A percentile compares a stretch with the other conserved stretches of the same genome.
Evolutionary conservation across 2,888 invertebrate species (phyloP).

Genomic region (Thereva unica): DNA sequence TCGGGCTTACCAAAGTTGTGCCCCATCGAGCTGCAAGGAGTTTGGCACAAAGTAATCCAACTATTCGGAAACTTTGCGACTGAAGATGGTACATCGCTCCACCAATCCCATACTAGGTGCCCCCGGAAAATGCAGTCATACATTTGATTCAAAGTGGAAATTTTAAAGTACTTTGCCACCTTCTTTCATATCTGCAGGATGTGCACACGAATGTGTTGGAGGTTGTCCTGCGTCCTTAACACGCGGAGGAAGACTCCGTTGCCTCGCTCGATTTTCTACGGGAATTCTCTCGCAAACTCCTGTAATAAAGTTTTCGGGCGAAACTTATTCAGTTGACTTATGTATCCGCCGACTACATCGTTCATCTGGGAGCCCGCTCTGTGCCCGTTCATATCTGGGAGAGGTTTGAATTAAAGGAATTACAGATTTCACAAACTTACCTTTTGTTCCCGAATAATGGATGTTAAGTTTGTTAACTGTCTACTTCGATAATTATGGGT

Average conservation of each 20-base stretch:
- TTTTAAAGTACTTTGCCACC: not conserved
- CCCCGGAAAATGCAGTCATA: not conserved
- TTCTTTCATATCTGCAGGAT: constrained; percentile 7
- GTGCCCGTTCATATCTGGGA: not conserved
- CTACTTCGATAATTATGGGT: no score
- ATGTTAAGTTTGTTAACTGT: no score
- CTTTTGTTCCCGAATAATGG: no score
- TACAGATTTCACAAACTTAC: no score
- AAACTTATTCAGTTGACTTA: constrained; percentile 17
- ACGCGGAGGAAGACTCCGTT: not conserved
- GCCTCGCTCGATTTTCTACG: constrained; percentile 22
- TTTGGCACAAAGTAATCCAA: no score
- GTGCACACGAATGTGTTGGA: constrained; percentile 15
- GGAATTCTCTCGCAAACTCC: constrained; percentile 28
- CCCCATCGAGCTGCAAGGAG: no score
- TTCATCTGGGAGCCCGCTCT: not conserved
- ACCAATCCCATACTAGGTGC: no score
- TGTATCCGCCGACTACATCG: not conserved
- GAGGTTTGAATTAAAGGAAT: no score
- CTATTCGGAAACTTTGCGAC: no score
- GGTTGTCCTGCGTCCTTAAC: not conserved
- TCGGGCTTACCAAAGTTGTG: not conserved
- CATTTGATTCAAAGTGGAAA: constrained; percentile 5
- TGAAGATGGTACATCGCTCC: no score
- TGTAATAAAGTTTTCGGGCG: constrained; percentile 29